Evolutionary conservation across 2,888 invertebrate genomes (phyloP).

Genomic region (Epirrhoe tristata): DNA sequence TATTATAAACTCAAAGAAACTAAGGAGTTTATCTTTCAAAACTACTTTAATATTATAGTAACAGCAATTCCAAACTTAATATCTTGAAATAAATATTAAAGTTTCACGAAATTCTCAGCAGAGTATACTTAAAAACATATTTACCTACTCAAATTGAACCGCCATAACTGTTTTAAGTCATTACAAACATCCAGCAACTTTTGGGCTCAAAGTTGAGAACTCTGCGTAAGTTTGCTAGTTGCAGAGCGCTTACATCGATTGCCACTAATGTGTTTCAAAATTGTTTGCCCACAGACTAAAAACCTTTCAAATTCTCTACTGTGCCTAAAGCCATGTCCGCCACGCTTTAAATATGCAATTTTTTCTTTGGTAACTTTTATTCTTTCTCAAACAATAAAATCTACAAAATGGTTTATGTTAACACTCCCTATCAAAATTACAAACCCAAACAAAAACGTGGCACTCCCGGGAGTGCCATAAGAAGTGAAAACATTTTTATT

Average conservation of each 20-base stretch:
- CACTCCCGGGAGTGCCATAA: no score
- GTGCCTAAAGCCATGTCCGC: constrained; percentile 8
- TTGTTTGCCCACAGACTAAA: constrained; percentile 27
- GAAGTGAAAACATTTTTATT: no score
- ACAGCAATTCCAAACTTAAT: constrained; percentile 14
- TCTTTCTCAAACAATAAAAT: no score
- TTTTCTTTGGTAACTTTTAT: no score
- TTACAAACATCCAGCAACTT: constrained; percentile 57
- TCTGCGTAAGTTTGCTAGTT: constrained; percentile 52
- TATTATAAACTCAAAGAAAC: background rate
- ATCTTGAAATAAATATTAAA: constrained; percentile 21
- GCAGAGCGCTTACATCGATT: constrained; percentile 46
- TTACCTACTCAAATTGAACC: constrained; percentile 31
- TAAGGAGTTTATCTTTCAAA: constrained; percentile 2
- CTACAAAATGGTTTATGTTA: no score
- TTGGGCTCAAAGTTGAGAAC: constrained; percentile 51
- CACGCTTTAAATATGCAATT: no score
- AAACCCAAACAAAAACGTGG: no score
- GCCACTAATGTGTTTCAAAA: constrained; percentile 48
- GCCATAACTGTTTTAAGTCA: constrained; percentile 58
- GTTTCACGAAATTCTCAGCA: constrained; percentile 11
- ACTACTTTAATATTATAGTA: background rate
- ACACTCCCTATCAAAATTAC: no score
- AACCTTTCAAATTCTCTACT: constrained; percentile 18
- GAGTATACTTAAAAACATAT: constrained; percentile 32